Evolutionary conservation across 2,113 vertebrate species (phyloP), one percentile per base, ranked within the genome.

Genomic region (Gavialis gangeticus): DNA sequence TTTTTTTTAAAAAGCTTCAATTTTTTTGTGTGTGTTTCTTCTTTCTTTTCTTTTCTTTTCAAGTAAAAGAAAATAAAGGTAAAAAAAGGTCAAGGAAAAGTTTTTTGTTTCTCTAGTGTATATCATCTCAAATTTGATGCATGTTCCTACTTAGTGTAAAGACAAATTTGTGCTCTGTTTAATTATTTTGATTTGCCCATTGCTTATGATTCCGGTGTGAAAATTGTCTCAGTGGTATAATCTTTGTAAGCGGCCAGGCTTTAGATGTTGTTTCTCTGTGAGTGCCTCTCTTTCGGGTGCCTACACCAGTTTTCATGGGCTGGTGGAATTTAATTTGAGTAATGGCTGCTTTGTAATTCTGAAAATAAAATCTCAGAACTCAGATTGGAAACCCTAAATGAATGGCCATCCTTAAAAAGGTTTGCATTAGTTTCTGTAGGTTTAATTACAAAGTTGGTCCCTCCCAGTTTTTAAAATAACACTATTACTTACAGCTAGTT

Each of bases 331-430:
- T 67, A 46, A 11, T 89, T 91, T 24, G 81, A 77, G 67, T 83
- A 83, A 69, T 25, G 5, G 11, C 4, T 22, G 24, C 75, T 76
- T 81, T 37, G 83, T 30, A 84, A 10, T 34, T 71, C 37, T 66
- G 92, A 94, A 92, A 76, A 84, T 92, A 73, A 83, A 62, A 85
- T 13, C 18, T 12, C 55, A 87, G 75, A 89, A 77, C 27, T 90
- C 57, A 90, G 25, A 69, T 14, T 21, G 19, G 30, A 71, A 22
- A 37, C 67, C 12, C 60, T 71, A 10, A 13, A 77, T 91, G 69
- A 27, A 54, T 34, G 11, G 77, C 56, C 67, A 4, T 59, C 19
- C 89, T 64, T 84, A 67, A 55, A 83, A 37, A 76, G 91, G 91
- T 90, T 89, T 64, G 37, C 64, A 13, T 89, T 81, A 75, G 37